Conservation (phyloP, 2,797 vertebrate genomes). For the Hybognathus amarus region DNA sequence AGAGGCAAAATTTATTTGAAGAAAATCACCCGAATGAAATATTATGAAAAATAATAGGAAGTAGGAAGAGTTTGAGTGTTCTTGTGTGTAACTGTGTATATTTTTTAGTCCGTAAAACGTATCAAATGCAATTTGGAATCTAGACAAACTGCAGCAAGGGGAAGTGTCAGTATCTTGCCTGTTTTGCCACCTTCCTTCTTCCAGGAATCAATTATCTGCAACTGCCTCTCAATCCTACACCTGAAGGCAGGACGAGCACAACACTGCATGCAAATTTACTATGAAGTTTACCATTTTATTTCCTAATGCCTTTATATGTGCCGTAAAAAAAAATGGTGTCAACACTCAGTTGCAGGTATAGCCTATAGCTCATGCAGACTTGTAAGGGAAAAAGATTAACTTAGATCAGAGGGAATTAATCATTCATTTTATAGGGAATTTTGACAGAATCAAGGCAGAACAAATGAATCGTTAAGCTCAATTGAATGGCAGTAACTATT, state of each 20-base stretch:
- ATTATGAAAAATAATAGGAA: background rate
- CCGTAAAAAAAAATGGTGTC: background rate
- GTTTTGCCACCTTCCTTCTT: background rate
- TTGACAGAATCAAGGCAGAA: background rate
- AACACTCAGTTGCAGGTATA: background rate
- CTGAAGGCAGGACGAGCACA: slow-evolving; percentile 7
- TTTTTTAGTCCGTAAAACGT: background rate
- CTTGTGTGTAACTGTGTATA: background rate
- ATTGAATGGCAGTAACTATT: background rate
- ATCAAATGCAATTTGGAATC: slow-evolving; percentile 12
- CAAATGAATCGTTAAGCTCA: background rate
- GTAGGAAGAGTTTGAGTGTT: background rate
- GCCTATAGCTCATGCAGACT: background rate
- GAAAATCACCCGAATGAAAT: slow-evolving; percentile 28
- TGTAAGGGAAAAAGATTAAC: too few species aligned
- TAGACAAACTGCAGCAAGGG: slow-evolving; percentile 31
- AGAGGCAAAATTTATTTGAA: slow-evolving; percentile 33
- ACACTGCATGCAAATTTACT: background rate
- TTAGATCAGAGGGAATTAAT: background rate
- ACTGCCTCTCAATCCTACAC: slow-evolving; percentile 7
- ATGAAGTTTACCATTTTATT: background rate
- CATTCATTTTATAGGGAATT: background rate
- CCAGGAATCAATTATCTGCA: slow-evolving; percentile 19
- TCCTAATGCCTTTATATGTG: background rate
- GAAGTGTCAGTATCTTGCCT: background rate